A percentile compares a stretch with the other conserved stretches of the same genome.
phyloP scores from a whole-genome alignment of 2,888 invertebrate genomes.

The Sericinus montela region DNA sequence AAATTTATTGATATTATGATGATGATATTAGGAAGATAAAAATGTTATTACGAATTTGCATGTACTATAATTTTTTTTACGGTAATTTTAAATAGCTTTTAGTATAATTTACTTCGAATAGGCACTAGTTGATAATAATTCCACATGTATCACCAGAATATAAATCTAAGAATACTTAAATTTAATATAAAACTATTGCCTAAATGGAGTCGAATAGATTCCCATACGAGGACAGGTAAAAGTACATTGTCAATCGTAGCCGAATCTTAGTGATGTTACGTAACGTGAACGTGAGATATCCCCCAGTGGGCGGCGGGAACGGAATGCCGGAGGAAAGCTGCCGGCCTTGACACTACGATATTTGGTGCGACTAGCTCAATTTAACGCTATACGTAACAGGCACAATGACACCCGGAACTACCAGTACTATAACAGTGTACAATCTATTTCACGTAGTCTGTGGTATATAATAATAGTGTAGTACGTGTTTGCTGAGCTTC shows the following conservation, averaged over 20 bases:
- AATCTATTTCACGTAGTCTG: constrained; percentile 33
- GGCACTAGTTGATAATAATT: too few species aligned
- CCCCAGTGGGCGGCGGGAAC: constrained; percentile 69
- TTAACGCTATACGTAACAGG: constrained; percentile 38
- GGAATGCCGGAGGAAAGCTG: constrained; percentile 77
- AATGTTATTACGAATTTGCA: too few species aligned
- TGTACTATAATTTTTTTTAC: too few species aligned
- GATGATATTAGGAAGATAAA: too few species aligned
- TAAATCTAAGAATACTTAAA: too few species aligned
- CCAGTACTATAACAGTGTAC: constrained; percentile 29
- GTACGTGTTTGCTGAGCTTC: constrained; percentile 55
- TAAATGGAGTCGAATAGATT: neutral
- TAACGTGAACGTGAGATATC: constrained; percentile 72
- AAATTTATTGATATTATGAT: too few species aligned
- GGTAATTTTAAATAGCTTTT: too few species aligned
- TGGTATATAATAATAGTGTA: constrained; percentile 42
- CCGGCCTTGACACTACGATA: constrained; percentile 75
- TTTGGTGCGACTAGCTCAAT: constrained; percentile 61
- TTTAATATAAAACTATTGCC: neutral
- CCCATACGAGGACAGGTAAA: neutral
- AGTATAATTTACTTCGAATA: too few species aligned
- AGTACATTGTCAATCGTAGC: constrained; percentile 53
- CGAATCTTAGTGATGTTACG: constrained; percentile 64
- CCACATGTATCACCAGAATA: too few species aligned
- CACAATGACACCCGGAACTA: constrained; percentile 24